Evolutionary conservation across 1,140 invertebrate species (phyloP).

Genomic region (Lepidurus packardi): DNA sequence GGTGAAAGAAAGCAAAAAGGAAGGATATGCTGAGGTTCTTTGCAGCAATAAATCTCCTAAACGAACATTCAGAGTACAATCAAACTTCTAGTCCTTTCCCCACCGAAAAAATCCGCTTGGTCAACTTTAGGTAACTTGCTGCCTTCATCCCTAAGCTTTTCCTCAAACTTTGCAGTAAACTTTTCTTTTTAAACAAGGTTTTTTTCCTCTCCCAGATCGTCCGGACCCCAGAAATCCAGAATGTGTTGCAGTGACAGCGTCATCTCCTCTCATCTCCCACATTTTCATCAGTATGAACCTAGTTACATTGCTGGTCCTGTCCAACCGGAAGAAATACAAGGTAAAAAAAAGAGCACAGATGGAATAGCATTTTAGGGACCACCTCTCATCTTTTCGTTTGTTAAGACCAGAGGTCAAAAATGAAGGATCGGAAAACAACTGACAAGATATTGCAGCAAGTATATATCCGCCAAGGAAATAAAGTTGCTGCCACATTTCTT

Average conservation of each 20-base stretch:
- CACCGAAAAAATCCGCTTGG: background rate
- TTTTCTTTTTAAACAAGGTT: too few species aligned
- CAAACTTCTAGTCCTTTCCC: background rate
- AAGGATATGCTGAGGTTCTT: background rate
- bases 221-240: too few species aligned
- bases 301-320: background rate
- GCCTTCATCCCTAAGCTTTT: background rate
- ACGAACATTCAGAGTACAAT: background rate
- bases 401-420: background rate
- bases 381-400: background rate
- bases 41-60: background rate
- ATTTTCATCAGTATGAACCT: too few species aligned
- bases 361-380: background rate
- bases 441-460: background rate
- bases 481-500: conserved; percentile 21
- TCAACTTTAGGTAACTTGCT: background rate
- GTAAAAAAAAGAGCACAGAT: background rate
- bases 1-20: too few species aligned
- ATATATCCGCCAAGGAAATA: conserved; percentile 18
- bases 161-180: background rate
- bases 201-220: too few species aligned
- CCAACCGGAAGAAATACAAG: background rate
- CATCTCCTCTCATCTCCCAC: too few species aligned
- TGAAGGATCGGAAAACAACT: conserved; percentile 12
- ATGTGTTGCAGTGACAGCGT: too few species aligned